phyloP scores from a whole-genome alignment of 2,797 vertebrate species.

The Acropternis orthonyx region DNA sequence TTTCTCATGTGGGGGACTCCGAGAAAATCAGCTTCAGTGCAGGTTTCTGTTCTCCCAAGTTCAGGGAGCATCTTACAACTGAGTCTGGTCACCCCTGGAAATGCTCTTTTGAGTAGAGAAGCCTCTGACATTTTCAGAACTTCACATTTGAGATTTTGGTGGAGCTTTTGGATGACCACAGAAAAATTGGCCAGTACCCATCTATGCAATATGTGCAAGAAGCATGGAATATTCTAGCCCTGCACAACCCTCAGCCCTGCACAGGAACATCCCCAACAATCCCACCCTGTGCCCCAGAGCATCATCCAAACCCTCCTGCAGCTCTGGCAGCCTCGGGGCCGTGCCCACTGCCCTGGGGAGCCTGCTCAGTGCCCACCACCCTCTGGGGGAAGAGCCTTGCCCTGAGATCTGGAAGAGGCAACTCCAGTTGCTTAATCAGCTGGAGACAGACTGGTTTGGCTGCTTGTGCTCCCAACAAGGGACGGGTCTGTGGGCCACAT shows the following conservation, averaged over 20 bases:
- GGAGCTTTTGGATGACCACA: not conserved
- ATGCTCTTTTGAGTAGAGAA: not conserved
- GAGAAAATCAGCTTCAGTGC: not conserved
- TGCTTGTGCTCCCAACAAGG: not conserved
- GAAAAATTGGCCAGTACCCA: not conserved
- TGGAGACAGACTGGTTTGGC: not conserved
- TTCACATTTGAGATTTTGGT: not conserved
- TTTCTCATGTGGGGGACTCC: not conserved
- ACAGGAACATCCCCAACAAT: not conserved
- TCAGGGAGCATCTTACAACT: not conserved
- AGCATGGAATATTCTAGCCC: not conserved
- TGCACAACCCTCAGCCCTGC: not conserved
- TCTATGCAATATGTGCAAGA: not conserved
- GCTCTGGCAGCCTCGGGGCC: not conserved
- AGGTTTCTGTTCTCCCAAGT: not conserved
- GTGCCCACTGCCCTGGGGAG: not conserved
- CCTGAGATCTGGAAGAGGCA: not conserved
- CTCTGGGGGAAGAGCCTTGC: not conserved
- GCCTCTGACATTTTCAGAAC: not conserved
- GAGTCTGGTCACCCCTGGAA: not conserved
- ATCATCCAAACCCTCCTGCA: accelerated
- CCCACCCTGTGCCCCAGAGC: not conserved
- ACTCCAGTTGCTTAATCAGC: not conserved
- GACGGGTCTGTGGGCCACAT: accelerated
- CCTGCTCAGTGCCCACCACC: not conserved